Evolutionary conservation across 2,113 vertebrate genomes (phyloP).

Genomic region (Ancistrus triradiatus): DNA sequence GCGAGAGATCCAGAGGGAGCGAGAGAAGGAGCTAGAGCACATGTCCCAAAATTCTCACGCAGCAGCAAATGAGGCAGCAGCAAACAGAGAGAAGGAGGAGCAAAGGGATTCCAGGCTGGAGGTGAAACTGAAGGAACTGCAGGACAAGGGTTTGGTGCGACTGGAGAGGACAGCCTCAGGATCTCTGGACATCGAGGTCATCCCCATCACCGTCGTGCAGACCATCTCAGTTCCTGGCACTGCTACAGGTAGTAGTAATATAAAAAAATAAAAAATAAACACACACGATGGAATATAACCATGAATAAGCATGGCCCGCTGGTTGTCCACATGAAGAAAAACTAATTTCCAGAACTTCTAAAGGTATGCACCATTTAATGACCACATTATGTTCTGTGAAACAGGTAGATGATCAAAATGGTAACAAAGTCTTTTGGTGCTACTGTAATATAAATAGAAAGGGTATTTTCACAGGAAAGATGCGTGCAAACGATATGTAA

Average conservation of each 20-base stretch:
- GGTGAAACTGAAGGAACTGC: slow-evolving; percentile 79
- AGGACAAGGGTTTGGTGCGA: slow-evolving; percentile 82
- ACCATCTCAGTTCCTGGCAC: slow-evolving; percentile 26
- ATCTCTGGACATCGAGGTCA: slow-evolving; percentile 76
- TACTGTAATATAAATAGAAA: no score
- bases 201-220: slow-evolving; percentile 70
- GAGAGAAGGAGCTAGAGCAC: slow-evolving; percentile 64
- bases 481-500: no score
- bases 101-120: slow-evolving; percentile 65
- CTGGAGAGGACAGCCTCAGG: slow-evolving; percentile 75
- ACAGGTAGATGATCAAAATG: no score
- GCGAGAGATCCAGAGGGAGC: slow-evolving; percentile 63
- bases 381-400: no score
- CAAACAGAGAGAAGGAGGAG: neutral
- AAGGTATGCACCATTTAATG: no score
- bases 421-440: no score
- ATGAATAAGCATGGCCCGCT: no score
- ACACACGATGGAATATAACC: no score
- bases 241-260: slow-evolving; percentile 44
- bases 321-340: no score
- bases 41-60: slow-evolving; percentile 25
- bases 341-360: no score
- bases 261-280: no score
- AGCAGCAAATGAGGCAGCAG: neutral
- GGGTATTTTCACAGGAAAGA: no score